Conservation (phyloP, 2,888 invertebrate genomes). For the Onchidella celtica region DNA sequence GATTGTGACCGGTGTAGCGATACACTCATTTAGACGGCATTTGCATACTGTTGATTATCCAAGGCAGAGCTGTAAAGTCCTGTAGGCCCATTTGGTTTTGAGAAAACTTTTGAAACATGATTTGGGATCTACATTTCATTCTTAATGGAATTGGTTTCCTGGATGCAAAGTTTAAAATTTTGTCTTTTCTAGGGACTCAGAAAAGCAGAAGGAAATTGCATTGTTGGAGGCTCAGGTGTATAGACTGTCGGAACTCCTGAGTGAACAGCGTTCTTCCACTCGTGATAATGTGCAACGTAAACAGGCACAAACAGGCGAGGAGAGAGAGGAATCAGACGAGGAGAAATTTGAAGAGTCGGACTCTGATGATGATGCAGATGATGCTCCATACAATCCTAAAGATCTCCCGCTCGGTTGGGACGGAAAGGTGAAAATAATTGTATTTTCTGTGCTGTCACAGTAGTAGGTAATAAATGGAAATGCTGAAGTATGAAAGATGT, state of each 20-base stretch:
- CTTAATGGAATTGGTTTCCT: no score
- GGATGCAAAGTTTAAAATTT: no score
- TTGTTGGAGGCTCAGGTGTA: constrained; percentile 94
- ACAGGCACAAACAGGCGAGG: constrained; percentile 89
- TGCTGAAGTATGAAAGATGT: no score
- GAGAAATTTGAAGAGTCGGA: constrained; percentile 75
- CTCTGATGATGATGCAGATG: constrained; percentile 86
- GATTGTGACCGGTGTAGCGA: no score
- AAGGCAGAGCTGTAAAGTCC: no score
- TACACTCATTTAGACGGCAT: no score
- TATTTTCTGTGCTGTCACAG: no score
- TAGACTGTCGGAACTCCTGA: constrained; percentile 90
- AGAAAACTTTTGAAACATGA: no score
- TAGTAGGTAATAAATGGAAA: no score
- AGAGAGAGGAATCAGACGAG: constrained; percentile 85
- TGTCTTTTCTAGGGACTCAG: constrained; percentile 79
- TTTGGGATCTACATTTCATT: no score
- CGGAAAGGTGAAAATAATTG: constrained; percentile 87
- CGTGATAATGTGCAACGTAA: constrained; percentile 99
- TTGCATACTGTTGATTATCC: no score
- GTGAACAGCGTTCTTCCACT: constrained; percentile 92
- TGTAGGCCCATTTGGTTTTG: no score
- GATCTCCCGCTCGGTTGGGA: constrained; percentile 99
- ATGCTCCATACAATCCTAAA: constrained; percentile 99
- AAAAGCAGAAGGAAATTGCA: constrained; percentile 92